Evolutionary conservation across 1,140 invertebrate genomes (phyloP).

Genomic region (Drosophila truncata): DNA sequence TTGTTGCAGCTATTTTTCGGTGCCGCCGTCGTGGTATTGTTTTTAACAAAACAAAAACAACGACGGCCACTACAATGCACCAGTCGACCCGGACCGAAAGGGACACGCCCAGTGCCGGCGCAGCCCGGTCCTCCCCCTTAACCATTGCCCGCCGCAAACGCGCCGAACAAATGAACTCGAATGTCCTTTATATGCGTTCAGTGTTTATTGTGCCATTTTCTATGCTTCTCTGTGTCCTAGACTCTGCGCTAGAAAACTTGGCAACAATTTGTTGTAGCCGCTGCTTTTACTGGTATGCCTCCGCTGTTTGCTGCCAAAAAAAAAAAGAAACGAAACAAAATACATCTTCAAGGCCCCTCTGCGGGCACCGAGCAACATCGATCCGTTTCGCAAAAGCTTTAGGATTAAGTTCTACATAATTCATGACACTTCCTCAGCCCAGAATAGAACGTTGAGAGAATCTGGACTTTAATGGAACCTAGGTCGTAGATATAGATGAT

Average conservation of each 20-base stretch:
- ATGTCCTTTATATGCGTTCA: conserved; percentile 82
- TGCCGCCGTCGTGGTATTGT: conserved; percentile 75
- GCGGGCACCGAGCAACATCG: conserved; percentile 55
- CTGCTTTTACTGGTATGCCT: conserved; percentile 24
- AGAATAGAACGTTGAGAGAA: conserved; percentile 1
- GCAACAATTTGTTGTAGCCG: conserved; percentile 57
- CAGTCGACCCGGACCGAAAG: conserved; percentile 46
- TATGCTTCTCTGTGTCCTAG: conserved; percentile 57
- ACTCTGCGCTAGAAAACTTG: conserved; percentile 69
- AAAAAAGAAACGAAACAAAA: conserved; percentile 13
- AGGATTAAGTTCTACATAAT: conserved; percentile 78
- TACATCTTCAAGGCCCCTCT: conserved; percentile 60
- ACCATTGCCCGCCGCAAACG: conserved; percentile 56
- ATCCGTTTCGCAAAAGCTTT: conserved; percentile 61
- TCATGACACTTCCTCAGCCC: conserved; percentile 37
- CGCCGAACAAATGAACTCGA: conserved; percentile 77
- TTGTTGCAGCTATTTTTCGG: conserved; percentile 81
- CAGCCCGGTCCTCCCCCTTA: conserved; percentile 17
- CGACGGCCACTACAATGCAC: conserved; percentile 57
- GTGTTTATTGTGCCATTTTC: conserved; percentile 81
- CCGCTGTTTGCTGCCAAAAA: conserved; percentile 20
- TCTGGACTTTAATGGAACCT: conserved; percentile 43
- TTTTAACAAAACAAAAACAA: conserved; percentile 58
- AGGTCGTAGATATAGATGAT: conserved; percentile 5
- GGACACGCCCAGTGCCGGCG: conserved; percentile 55